phyloP scores from a whole-genome alignment of 2,113 vertebrate species.

The Tringa solitaria region DNA sequence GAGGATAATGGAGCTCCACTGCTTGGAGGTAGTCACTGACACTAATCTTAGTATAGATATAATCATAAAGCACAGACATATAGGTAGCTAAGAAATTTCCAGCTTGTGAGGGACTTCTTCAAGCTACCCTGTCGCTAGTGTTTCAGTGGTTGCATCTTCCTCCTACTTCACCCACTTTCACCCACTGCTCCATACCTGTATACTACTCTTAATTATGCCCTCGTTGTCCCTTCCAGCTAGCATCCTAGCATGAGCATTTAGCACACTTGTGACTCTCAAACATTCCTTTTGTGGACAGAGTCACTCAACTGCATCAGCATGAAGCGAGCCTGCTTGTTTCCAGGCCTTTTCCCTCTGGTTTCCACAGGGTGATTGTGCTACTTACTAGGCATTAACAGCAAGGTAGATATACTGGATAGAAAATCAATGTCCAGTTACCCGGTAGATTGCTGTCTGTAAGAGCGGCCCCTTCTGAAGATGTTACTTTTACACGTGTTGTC shows the following conservation, averaged over 20 bases:
- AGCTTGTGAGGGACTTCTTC: background rate
- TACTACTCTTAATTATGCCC: background rate
- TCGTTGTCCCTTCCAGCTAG: background rate
- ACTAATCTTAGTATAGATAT: background rate
- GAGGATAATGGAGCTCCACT: background rate
- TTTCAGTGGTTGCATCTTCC: accelerated
- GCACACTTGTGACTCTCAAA: background rate
- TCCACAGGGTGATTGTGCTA: background rate
- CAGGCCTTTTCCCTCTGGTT: background rate
- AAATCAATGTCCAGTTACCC: background rate
- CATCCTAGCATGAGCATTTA: background rate
- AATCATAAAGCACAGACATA: accelerated
- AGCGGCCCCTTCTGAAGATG: background rate
- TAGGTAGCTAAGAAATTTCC: background rate
- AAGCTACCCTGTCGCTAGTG: background rate
- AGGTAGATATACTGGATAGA: background rate
- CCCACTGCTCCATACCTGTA: background rate
- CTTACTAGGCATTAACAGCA: background rate
- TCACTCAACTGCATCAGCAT: background rate
- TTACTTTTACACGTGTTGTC: background rate
- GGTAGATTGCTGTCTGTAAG: background rate
- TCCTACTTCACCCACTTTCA: background rate
- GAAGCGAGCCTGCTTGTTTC: background rate
- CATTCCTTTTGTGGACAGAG: background rate
- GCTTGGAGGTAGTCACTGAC: background rate